These are phyloP conservation scores for Noctilio leporinus DNA, from an alignment of 2,113 vertebrate genomes.

Conservation along the genomic window DNA sequence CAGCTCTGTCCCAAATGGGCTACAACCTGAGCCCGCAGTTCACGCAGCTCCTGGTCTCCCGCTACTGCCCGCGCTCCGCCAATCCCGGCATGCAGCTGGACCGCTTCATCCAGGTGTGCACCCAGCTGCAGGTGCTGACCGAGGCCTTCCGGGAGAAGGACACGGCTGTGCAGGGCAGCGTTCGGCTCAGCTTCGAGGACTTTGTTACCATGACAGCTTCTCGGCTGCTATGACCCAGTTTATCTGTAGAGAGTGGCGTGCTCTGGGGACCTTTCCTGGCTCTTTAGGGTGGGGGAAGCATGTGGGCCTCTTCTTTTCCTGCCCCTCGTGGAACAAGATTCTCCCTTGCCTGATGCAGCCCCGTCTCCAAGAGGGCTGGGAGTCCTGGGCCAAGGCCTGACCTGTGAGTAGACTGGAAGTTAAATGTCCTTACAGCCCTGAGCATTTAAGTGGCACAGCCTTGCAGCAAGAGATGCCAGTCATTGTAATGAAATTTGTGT, in stretches of 20 bases:
- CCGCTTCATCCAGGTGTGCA: slow-evolving; percentile 95
- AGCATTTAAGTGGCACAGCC: not conserved
- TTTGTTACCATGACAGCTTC: slow-evolving; percentile 87
- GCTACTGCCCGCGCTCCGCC: slow-evolving; percentile 66
- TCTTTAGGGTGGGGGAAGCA: not conserved
- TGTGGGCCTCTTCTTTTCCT: not conserved
- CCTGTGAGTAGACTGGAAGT: not conserved
- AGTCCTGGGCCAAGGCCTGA: not conserved
- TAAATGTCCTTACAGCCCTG: not conserved
- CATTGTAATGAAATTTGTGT: not conserved
- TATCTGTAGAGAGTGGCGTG: not conserved
- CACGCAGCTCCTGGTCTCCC: slow-evolving; percentile 84
- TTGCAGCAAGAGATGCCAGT: not conserved
- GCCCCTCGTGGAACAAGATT: slow-evolving; percentile 22
- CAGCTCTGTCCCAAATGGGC: slow-evolving; percentile 95
- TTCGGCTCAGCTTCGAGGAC: slow-evolving; percentile 92
- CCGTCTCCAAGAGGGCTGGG: not conserved
- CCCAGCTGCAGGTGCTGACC: slow-evolving; percentile 90
- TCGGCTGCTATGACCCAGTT: slow-evolving; percentile 85
- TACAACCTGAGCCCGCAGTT: slow-evolving; percentile 97
- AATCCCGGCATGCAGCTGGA: slow-evolving; percentile 89
- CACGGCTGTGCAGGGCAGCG: slow-evolving; percentile 81
- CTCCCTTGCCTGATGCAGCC: not conserved
- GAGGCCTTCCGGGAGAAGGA: slow-evolving; percentile 93
- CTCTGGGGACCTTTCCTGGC: not conserved